phyloP scores from a whole-genome alignment of 2,888 invertebrate species.

The Catocala fraxini region DNA sequence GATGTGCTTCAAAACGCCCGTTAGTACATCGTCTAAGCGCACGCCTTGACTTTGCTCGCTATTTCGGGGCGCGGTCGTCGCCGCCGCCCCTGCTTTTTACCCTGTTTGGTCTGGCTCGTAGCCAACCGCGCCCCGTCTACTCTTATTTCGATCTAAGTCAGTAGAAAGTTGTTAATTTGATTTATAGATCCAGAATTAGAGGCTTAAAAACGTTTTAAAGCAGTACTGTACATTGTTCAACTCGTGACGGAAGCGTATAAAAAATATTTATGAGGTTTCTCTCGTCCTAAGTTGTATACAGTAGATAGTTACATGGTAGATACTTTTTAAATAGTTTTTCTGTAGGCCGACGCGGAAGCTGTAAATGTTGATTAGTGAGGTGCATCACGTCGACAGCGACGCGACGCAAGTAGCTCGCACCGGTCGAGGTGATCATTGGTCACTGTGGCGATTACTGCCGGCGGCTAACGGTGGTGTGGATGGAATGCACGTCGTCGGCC shows the following conservation, averaged over 20 bases:
- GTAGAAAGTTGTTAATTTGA: conserved; percentile 64
- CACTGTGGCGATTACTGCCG: conserved; percentile 72
- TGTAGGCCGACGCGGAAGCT: conserved; percentile 47
- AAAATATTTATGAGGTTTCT: conserved; percentile 8
- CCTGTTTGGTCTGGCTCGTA: conserved; percentile 82
- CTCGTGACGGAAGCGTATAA: conserved; percentile 10
- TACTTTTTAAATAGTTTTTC: conserved; percentile 8
- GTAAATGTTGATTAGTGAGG: conserved; percentile 50
- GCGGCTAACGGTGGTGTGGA: conserved; percentile 77
- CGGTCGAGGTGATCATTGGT: conserved; percentile 63
- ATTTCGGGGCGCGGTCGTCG: conserved; percentile 83
- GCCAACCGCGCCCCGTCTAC: conserved; percentile 79
- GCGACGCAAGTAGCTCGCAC: conserved; percentile 42
- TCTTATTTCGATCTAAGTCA: conserved; percentile 62
- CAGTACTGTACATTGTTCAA: conserved; percentile 9
- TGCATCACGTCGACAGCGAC: conserved; percentile 41
- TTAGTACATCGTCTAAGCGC: conserved; percentile 63
- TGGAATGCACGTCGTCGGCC: conserved; percentile 78
- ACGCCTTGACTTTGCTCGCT: conserved; percentile 86
- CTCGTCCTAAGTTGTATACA: conserved; percentile 14
- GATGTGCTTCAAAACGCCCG: conserved; percentile 54
- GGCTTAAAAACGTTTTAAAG: conserved; percentile 14
- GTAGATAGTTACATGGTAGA: conserved; percentile 9
- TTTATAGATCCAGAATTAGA: conserved; percentile 48
- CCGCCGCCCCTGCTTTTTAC: conserved; percentile 84